Evolutionary conservation across 2,888 invertebrate genomes (phyloP).

Genomic region (Drosophila longiperda): DNA sequence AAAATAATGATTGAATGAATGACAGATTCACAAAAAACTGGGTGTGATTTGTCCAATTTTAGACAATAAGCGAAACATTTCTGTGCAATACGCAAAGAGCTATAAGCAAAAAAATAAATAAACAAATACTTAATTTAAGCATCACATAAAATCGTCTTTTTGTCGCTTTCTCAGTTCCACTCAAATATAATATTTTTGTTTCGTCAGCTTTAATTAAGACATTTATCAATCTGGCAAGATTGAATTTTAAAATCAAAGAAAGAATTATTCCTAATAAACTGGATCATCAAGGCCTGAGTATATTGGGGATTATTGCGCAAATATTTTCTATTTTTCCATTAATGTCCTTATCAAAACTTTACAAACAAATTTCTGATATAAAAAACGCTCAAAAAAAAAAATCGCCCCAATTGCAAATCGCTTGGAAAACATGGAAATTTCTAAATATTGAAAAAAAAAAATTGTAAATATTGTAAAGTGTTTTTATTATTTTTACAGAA

Average conservation of each 20-base stretch:
- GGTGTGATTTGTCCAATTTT: slow-evolving; percentile 79
- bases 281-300: not conserved
- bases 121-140: slow-evolving; percentile 58
- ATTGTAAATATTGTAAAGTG: not conserved
- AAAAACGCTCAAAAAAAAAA: not conserved
- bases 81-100: slow-evolving; percentile 65
- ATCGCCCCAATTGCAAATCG: not conserved
- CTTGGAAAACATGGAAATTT: not conserved
- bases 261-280: too few relatives aligned
- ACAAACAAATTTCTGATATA: not conserved
- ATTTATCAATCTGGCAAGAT: not conserved
- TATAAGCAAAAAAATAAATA: slow-evolving; percentile 50
- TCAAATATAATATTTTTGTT: not conserved
- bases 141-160: slow-evolving; percentile 40
- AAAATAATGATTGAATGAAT: slow-evolving; percentile 63
- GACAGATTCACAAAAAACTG: slow-evolving; percentile 47
- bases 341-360: not conserved
- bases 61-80: slow-evolving; percentile 42
- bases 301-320: not conserved
- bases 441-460: not conserved
- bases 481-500: not conserved
- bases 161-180: slow-evolving; percentile 1
- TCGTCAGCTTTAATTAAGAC: slow-evolving; percentile 40
- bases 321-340: too few relatives aligned
- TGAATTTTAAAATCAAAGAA: not conserved